These are phyloP conservation scores for Xylota segnis DNA, from an alignment of 2,888 invertebrate genomes.

Conservation along the genomic window DNA sequence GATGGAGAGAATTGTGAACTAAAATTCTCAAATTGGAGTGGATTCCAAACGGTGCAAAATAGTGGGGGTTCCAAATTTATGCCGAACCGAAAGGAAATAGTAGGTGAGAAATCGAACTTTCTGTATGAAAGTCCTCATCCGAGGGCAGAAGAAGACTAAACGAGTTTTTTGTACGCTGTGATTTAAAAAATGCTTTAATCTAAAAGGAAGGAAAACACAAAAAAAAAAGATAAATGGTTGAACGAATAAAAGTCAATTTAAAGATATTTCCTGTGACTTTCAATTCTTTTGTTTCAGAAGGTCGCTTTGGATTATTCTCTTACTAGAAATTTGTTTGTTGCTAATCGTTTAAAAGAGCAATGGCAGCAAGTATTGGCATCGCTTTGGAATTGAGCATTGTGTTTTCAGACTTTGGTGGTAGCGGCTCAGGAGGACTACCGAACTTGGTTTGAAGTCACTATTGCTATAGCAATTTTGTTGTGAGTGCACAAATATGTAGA, in stretches of 20 bases:
- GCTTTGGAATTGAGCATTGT: no score
- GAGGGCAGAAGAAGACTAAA: conserved; percentile 4
- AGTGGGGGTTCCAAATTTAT: neutral
- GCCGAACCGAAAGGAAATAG: neutral
- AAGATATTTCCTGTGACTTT: conserved; percentile 7
- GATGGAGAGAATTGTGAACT: conserved; percentile 5
- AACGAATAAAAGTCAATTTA: conserved; percentile 26
- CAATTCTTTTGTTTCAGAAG: conserved; percentile 57
- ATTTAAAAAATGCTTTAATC: conserved; percentile 69
- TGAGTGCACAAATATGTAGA: no score
- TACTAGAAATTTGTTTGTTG: neutral
- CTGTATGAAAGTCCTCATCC: neutral
- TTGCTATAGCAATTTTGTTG: no score
- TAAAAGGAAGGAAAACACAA: conserved; percentile 45
- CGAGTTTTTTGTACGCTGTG: conserved; percentile 42
- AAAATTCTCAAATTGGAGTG: conserved; percentile 10
- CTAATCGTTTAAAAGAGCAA: no score
- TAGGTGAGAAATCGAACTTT: conserved; percentile 5
- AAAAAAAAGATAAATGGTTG: conserved; percentile 47
- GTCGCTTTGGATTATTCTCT: conserved; percentile 70
- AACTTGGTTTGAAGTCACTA: no score
- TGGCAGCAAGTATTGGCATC: no score
- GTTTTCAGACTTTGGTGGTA: no score
- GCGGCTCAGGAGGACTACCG: no score
- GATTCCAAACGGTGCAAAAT: conserved; percentile 14